Conservation (phyloP, 2,113 vertebrate genomes). For the Crotalus helleri region DNA sequence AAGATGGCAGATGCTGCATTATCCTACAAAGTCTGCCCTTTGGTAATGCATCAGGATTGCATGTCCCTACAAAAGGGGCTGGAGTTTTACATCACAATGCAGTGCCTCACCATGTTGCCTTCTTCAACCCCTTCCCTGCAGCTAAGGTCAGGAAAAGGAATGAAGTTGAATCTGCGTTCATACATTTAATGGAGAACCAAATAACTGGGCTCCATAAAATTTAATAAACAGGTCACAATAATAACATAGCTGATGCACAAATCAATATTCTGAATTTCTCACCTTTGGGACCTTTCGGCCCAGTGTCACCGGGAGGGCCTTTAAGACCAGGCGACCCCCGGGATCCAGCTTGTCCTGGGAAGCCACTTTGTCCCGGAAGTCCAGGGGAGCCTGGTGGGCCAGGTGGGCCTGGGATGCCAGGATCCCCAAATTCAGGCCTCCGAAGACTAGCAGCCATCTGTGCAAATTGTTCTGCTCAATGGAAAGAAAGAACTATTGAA, state of each 20-base stretch:
- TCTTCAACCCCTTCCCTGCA: neutral
- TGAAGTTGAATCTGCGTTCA: neutral
- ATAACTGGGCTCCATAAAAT: neutral
- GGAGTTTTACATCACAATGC: neutral
- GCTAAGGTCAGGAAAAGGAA: neutral
- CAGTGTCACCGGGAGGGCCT: constrained; percentile 84
- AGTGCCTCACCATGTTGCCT: neutral
- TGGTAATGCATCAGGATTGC: neutral
- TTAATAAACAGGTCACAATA: neutral
- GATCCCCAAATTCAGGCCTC: constrained; percentile 87
- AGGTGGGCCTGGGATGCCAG: constrained; percentile 87
- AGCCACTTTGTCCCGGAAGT: constrained; percentile 85
- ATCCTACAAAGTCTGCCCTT: neutral
- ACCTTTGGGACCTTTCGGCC: constrained; percentile 93
- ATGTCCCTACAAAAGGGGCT: neutral
- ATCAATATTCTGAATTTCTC: constrained; percentile 31
- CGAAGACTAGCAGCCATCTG: constrained; percentile 92
- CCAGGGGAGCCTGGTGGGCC: constrained; percentile 87
- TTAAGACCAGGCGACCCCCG: constrained; percentile 94
- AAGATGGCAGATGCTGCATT: neutral
- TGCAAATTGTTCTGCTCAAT: constrained; percentile 85
- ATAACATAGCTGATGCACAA: neutral
- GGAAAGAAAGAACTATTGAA: constrained; percentile 1
- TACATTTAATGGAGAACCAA: neutral
- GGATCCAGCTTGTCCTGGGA: constrained; percentile 86